phyloP scores from a whole-genome alignment of 2,888 invertebrate genomes.

The Drosophila barbarae region DNA sequence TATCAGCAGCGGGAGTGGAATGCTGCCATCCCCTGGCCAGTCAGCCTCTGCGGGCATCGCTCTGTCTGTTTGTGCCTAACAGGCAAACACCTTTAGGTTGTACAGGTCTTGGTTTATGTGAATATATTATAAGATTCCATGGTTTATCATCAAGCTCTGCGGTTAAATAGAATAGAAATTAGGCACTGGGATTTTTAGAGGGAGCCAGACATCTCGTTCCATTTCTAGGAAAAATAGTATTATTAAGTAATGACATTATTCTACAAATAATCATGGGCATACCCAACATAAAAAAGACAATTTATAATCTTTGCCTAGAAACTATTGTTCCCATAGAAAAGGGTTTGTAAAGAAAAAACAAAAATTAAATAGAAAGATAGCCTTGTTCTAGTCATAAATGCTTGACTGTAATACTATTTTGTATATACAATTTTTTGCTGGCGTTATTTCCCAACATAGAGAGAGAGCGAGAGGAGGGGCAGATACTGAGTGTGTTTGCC shows the following conservation, averaged over 20 bases:
- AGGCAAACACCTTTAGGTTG: constrained; percentile 2
- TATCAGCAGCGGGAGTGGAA: constrained; percentile 17
- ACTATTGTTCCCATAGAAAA: background rate
- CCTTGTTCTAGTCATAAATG: constrained; percentile 3
- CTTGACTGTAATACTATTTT: constrained; percentile 4
- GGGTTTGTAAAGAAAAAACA: constrained; percentile 2
- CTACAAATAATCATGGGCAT: background rate
- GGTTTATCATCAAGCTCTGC: background rate
- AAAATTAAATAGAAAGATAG: background rate
- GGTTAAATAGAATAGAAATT: background rate
- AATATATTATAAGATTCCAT: background rate
- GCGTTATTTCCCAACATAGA: constrained; percentile 2
- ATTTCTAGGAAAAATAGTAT: background rate
- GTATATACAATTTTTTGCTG: background rate
- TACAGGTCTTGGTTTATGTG: background rate
- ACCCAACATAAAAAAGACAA: background rate
- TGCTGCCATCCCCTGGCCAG: background rate
- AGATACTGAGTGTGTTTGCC: constrained; percentile 19
- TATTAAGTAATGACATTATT: background rate
- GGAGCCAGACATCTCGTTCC: too few relatives aligned
- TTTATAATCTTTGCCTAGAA: background rate
- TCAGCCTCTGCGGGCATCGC: constrained; percentile 2
- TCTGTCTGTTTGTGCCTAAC: constrained; percentile 1
- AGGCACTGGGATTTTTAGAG: background rate
- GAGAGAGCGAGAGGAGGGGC: background rate